A percentile compares a stretch with the other conserved stretches of the same genome.
These are phyloP conservation scores for Himantopus leucocephalus DNA, from an alignment of 2,113 vertebrate species.

Conservation along the genomic window DNA sequence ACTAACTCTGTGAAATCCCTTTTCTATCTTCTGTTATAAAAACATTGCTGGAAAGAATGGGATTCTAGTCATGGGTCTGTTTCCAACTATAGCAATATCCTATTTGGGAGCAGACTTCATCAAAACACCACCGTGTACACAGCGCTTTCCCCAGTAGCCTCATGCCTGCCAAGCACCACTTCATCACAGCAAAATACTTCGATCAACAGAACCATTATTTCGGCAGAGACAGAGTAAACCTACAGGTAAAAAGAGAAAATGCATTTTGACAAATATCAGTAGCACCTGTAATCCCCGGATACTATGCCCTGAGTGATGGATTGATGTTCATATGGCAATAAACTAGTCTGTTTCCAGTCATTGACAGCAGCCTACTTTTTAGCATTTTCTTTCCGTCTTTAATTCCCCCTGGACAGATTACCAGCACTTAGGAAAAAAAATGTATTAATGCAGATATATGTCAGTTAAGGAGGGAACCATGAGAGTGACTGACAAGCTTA, in stretches of 20 bases:
- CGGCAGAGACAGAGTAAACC: background rate
- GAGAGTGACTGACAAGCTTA: background rate
- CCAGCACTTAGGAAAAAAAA: background rate
- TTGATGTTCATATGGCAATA: background rate
- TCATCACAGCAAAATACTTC: background rate
- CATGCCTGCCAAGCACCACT: background rate
- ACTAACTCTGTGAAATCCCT: accelerated
- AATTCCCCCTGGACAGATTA: background rate
- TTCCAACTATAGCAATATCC: background rate
- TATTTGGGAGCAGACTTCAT: background rate
- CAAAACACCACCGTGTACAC: background rate
- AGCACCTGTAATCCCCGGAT: background rate
- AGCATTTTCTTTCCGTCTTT: background rate
- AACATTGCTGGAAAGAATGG: accelerated
- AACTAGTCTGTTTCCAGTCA: background rate
- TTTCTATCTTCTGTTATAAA: background rate
- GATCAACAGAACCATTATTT: background rate
- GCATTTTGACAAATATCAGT: background rate
- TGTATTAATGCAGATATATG: background rate
- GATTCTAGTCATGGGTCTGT: accelerated
- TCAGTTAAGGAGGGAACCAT: background rate
- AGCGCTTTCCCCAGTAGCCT: background rate
- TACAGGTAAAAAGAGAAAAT: background rate
- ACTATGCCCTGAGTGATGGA: background rate
- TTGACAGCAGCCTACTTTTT: background rate